Evolutionary conservation across 2,113 vertebrate species (phyloP).

Genomic region (Amia ocellicauda): DNA sequence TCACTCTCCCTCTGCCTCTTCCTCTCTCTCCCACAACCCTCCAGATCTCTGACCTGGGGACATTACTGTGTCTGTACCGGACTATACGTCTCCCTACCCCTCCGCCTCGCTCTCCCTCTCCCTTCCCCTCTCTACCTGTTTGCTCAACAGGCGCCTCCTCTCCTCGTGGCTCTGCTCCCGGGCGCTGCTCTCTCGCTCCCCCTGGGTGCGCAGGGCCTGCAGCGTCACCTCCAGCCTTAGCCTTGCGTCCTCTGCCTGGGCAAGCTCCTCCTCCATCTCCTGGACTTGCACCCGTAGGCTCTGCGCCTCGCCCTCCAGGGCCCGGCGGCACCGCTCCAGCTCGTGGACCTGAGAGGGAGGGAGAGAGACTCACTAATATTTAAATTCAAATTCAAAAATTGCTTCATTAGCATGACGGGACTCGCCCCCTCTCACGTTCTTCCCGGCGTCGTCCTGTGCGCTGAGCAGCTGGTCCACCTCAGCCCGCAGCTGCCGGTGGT

Average conservation of each 20-base stretch:
- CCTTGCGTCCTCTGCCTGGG: slow-evolving; percentile 49
- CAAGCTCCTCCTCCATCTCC: slow-evolving; percentile 61
- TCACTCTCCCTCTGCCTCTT: not conserved
- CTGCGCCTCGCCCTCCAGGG: slow-evolving; percentile 72
- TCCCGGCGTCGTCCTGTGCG: slow-evolving; percentile 86
- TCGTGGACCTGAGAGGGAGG: slow-evolving; percentile 74
- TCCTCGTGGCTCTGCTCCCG: slow-evolving; percentile 73
- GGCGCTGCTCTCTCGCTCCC: slow-evolving; percentile 66
- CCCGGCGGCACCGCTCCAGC: slow-evolving; percentile 71
- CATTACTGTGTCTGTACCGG: no score
- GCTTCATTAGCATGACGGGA: no score
- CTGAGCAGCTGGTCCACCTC: slow-evolving; percentile 86
- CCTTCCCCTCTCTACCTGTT: slow-evolving; percentile 61
- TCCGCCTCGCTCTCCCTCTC: no score
- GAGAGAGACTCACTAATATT: no score
- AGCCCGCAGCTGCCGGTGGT: slow-evolving; percentile 75
- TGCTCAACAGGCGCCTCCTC: slow-evolving; percentile 69
- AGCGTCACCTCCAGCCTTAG: slow-evolving; percentile 71
- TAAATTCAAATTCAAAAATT: no score
- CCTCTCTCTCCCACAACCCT: not conserved
- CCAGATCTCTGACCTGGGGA: no score
- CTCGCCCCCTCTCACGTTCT: slow-evolving; percentile 72
- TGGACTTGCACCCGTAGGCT: slow-evolving; percentile 72
- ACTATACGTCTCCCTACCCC: no score
- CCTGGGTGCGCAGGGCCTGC: slow-evolving; percentile 72